Conservation (phyloP, 1,140 invertebrate genomes). For the Chymomyza costata region DNA sequence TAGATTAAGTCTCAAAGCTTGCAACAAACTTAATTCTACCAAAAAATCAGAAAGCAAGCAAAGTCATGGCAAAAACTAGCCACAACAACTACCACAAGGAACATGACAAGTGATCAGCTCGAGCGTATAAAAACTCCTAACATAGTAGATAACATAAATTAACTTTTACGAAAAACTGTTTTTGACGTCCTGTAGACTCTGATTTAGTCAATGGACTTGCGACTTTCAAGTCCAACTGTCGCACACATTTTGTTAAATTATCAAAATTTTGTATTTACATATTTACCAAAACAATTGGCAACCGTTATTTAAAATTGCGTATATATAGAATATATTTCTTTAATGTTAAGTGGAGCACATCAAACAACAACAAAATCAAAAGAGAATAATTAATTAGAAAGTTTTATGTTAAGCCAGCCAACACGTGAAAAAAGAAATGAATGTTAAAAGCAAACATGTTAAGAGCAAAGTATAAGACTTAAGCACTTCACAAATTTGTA, state of each 20-base stretch:
- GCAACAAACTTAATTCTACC: neutral
- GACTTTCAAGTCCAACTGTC: too few species aligned
- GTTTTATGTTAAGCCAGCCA: slow-evolving; percentile 32
- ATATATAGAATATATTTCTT: slow-evolving; percentile 19
- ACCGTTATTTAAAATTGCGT: slow-evolving; percentile 38
- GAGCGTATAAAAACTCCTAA: slow-evolving; percentile 54
- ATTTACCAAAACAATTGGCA: slow-evolving; percentile 42
- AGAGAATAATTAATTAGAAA: slow-evolving; percentile 12
- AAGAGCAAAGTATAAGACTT: slow-evolving; percentile 54
- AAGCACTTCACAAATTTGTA: slow-evolving; percentile 54
- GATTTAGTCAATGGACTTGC: too few species aligned
- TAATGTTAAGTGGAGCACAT: slow-evolving; percentile 14
- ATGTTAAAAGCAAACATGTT: slow-evolving; percentile 21
- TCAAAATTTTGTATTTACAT: slow-evolving; percentile 40
- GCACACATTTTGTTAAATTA: slow-evolving; percentile 38
- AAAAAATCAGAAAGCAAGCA: neutral
- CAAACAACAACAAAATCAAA: slow-evolving; percentile 23
- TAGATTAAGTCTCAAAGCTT: slow-evolving; percentile 5
- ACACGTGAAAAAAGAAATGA: slow-evolving; percentile 10
- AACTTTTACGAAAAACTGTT: too few species aligned
- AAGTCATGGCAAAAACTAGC: slow-evolving; percentile 1
- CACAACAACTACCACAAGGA: neutral
- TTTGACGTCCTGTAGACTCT: too few species aligned
- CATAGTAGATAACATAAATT: too few species aligned
- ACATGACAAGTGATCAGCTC: slow-evolving; percentile 61